These are phyloP conservation scores for Notothenia rossii DNA, from an alignment of 2,113 vertebrate species.

Conservation along the genomic window DNA sequence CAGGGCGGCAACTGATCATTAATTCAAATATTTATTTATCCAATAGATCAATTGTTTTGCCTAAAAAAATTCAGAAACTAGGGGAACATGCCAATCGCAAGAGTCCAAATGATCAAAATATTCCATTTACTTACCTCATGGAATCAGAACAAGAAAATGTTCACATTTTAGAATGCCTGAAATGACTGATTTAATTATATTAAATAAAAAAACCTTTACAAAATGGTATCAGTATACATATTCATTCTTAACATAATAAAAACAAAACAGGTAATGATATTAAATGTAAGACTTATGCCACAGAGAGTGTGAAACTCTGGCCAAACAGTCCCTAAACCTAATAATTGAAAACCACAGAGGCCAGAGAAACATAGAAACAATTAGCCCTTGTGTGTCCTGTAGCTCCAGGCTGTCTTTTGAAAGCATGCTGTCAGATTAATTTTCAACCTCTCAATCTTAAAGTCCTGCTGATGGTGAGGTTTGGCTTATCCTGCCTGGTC, in stretches of 20 bases:
- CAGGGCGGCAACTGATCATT: not conserved
- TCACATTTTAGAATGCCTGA: not conserved
- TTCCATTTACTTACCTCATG: not conserved
- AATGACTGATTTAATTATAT: too few species aligned
- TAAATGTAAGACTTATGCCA: slow-evolving; percentile 36
- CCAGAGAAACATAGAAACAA: slow-evolving; percentile 63
- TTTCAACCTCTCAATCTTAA: slow-evolving; percentile 77
- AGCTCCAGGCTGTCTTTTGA: slow-evolving; percentile 72
- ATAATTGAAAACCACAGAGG: slow-evolving; percentile 60
- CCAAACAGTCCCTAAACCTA: slow-evolving; percentile 66
- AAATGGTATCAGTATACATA: slow-evolving; percentile 9
- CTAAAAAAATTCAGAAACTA: not conserved
- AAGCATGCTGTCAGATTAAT: slow-evolving; percentile 79
- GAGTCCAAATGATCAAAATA: not conserved
- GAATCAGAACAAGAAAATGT: not conserved
- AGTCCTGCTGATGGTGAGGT: slow-evolving; percentile 72
- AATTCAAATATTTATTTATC: not conserved
- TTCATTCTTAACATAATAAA: not conserved
- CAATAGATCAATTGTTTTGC: not conserved
- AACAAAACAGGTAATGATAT: slow-evolving; percentile 34
- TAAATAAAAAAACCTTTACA: not conserved
- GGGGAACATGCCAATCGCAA: not conserved
- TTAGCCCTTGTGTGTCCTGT: slow-evolving; percentile 72
- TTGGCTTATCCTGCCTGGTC: slow-evolving; percentile 64
- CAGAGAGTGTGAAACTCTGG: slow-evolving; percentile 41